phyloP scores from a whole-genome alignment of 1,140 invertebrate genomes.

The Aphaenogaster rudis region DNA sequence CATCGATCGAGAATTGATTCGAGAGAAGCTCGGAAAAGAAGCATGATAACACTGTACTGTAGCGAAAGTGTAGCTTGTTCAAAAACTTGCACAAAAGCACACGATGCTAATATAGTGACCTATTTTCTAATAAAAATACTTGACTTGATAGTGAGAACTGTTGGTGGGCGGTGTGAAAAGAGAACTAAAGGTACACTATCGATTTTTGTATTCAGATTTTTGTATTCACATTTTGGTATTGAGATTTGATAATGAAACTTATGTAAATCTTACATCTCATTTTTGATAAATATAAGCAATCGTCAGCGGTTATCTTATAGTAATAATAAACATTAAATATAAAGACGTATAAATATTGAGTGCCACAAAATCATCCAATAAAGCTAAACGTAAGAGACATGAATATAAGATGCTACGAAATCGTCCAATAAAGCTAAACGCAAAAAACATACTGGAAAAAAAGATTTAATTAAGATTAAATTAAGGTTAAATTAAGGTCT shows the following conservation, averaged over 20 bases:
- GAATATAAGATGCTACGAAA: neutral
- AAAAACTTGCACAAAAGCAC: slow-evolving; percentile 40
- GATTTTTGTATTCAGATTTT: neutral
- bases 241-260: neutral
- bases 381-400: neutral
- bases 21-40: neutral
- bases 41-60: neutral
- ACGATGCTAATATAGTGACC: slow-evolving; percentile 16
- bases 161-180: neutral
- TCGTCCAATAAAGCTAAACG: neutral
- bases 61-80: neutral
- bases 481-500: neutral
- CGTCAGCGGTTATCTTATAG: neutral
- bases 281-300: neutral
- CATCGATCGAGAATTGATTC: slow-evolving; percentile 1
- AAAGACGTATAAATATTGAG: neutral
- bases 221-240: neutral
- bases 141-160: neutral
- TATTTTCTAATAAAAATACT: slow-evolving; percentile 51
- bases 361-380: neutral
- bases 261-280: neutral
- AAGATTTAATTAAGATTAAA: neutral
- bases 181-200: neutral
- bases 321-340: slow-evolving; percentile 1
- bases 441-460: neutral